These are phyloP conservation scores for Tenrec ecaudatus DNA, from an alignment of 2,113 vertebrate species.

Conservation along the genomic window DNA sequence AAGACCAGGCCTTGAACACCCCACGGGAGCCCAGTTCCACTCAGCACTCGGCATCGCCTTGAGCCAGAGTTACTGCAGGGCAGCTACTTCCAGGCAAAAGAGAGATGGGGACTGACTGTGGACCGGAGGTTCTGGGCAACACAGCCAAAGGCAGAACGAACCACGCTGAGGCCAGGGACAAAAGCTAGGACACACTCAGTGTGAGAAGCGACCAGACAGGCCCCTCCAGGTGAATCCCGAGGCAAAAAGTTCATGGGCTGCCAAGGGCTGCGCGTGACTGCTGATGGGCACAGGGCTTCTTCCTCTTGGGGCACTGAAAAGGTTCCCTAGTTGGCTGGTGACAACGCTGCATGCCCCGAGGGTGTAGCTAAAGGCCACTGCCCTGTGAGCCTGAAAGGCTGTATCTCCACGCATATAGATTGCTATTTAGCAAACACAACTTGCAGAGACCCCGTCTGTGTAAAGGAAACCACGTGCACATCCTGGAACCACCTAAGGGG, in stretches of 20 bases:
- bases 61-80: neutral
- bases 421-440: neutral
- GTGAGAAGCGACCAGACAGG: too few relatives aligned
- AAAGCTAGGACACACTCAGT: neutral
- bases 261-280: neutral
- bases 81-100: neutral
- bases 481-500: neutral
- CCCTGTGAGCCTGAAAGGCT: neutral
- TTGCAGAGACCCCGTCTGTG: too few relatives aligned
- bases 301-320: neutral
- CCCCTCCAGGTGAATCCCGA: too few relatives aligned
- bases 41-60: neutral
- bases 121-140: fast-evolving
- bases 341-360: fast-evolving
- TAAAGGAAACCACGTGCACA: neutral
- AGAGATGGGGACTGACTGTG: neutral
- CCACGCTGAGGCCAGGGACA: neutral
- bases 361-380: neutral
- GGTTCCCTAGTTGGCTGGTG: neutral
- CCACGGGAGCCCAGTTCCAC: neutral
- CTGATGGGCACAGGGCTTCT: neutral
- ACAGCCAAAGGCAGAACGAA: neutral
- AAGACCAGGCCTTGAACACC: neutral
- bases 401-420: neutral
- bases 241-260: neutral